Base-by-base conservation (phyloP, 2,888 invertebrate species). In the Ernsta delagoae region DNA sequence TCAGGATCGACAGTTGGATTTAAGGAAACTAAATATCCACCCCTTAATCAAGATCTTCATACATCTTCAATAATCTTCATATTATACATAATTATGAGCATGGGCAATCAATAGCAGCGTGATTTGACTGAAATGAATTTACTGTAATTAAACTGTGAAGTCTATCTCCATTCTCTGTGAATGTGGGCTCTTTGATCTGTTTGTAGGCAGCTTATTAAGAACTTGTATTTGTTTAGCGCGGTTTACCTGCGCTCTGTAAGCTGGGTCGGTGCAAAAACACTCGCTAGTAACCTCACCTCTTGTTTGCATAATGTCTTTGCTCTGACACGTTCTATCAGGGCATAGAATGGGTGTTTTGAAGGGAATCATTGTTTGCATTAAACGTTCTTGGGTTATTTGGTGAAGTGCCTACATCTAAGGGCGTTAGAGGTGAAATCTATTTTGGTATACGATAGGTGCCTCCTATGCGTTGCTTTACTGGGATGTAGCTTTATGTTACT, bases 211-310 rank as follows among this genome's bases (percentile, higher is more conserved):
- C 80, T 83, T 85, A 86, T 85, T 86, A 83, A 73, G 73, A 78
- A 64, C 75, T 78, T 83, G 84, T 87, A 85, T 87, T 87, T 86
- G 81, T 79, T 79, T 75, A 78, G 61, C 43, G 48, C 50, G 68
- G 73, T 69, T 70, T 69, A 65, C 64, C 56, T 48, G 62, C 48
- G 34, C 50, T 56, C 60, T 11, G 48, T 59, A 64, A 65, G 69
- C 69, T 59, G 70, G 69, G 66, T 67, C 57, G 70, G 45, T 34
- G 65, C 70, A 70, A 70, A 70, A 61, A 70, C 48, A 70, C 59
- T 53, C 64, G 45, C 53, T 45, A 45, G 70, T 70, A 70, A 69
- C 64, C 69, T 41, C 59, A 45, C 45, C 54, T 6, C 34, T 39
- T 68, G 68, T 71, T 71, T 71, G 68, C 70, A 64, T 65, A 61